Percentiles rank a stretch among this genome's conserved stretches.
phyloP scores from a whole-genome alignment of 2,113 vertebrate species.

The Tapirus terrestris region DNA sequence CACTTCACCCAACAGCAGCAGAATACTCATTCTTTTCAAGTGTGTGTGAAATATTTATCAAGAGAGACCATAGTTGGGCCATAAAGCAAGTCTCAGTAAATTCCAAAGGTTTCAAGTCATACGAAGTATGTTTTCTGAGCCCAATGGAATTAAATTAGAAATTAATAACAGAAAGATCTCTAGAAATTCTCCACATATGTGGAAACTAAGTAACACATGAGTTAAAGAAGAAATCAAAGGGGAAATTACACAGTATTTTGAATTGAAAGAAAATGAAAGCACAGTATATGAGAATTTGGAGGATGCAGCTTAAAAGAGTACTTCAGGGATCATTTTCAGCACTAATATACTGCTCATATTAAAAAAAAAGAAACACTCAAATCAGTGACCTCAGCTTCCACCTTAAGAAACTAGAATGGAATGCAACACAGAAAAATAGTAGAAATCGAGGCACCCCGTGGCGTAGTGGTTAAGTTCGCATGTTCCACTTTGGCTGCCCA shows the following conservation, averaged over 20 bases:
- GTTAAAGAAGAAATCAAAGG: neutral
- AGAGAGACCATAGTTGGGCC: neutral
- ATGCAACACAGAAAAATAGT: neutral
- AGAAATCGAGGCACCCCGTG: neutral
- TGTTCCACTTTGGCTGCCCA: no score
- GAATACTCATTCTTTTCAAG: accelerated
- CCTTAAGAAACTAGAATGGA: neutral
- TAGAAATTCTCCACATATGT: neutral
- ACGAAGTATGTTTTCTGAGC: neutral
- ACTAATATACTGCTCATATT: neutral
- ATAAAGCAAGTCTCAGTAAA: neutral
- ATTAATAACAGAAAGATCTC: neutral
- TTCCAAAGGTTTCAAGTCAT: neutral
- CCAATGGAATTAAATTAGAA: neutral
- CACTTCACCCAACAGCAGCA: accelerated
- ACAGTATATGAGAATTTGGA: neutral
- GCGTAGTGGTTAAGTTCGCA: no score
- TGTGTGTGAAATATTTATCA: neutral
- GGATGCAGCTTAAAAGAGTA: neutral
- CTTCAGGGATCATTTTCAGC: neutral
- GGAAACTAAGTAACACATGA: neutral
- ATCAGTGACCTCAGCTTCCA: neutral
- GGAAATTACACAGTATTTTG: neutral
- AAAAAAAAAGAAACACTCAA: neutral
- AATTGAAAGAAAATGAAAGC: neutral